phyloP scores from a whole-genome alignment of 2,888 invertebrate genomes.

The Scelioninae gen. 2 region DNA sequence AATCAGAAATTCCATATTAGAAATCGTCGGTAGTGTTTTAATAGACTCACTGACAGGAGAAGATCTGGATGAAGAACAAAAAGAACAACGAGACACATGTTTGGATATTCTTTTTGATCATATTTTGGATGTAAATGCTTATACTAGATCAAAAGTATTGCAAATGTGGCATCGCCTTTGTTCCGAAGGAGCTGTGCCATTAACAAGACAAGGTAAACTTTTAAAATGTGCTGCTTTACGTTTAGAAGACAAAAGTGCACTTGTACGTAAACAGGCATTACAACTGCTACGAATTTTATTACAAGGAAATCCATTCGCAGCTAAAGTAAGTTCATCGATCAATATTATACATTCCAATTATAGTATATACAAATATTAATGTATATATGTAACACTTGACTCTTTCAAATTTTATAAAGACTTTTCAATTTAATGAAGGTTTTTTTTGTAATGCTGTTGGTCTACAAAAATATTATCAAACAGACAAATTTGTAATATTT shows the following conservation, averaged over 20 bases:
- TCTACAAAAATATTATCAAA: no score
- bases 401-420: no score
- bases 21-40: slow-evolving; percentile 88
- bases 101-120: slow-evolving; percentile 88
- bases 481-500: no score
- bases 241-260: slow-evolving; percentile 88
- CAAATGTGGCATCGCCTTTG: slow-evolving; percentile 90
- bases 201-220: slow-evolving; percentile 82
- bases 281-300: slow-evolving; percentile 86
- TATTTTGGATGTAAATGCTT: slow-evolving; percentile 88
- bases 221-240: slow-evolving; percentile 83
- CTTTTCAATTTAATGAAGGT: no score
- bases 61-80: slow-evolving; percentile 81
- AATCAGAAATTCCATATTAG: slow-evolving; percentile 87
- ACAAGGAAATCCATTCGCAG: slow-evolving; percentile 90
- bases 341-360: neutral
- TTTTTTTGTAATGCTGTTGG: no score
- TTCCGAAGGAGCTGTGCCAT: slow-evolving; percentile 86
- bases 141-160: slow-evolving; percentile 89
- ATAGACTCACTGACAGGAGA: slow-evolving; percentile 84
- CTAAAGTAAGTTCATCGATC: slow-evolving; percentile 77
- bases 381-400: no score
- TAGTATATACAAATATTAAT: neutral
- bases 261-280: slow-evolving; percentile 90
- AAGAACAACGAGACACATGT: slow-evolving; percentile 85